Evolutionary conservation across 2,888 invertebrate species (phyloP).

Genomic region (Pristionchus japonicus): DNA sequence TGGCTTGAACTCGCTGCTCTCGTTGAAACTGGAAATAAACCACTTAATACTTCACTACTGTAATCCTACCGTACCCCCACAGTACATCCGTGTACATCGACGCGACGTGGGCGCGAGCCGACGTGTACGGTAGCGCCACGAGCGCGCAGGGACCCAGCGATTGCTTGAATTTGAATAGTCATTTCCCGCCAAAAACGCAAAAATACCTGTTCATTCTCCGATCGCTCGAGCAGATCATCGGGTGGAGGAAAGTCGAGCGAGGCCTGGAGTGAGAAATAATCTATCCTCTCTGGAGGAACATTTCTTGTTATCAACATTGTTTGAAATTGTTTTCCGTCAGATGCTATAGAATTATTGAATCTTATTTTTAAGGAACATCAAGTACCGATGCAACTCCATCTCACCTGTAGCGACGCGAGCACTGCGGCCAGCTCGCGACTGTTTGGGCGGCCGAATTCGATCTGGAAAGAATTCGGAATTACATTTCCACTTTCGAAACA

Average conservation of each 20-base stretch:
- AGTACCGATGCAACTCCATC: neutral
- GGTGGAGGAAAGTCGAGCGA: neutral
- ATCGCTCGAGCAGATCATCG: neutral
- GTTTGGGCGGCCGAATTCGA: neutral
- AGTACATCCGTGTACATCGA: conserved; percentile 35
- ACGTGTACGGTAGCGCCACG: conserved; percentile 3
- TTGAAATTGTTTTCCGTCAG: too few relatives aligned
- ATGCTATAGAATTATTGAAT: too few relatives aligned
- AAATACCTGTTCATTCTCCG: neutral
- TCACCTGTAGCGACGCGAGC: neutral
- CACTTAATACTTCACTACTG: neutral
- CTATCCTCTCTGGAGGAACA: neutral
- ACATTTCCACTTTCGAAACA: neutral
- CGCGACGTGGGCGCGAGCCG: neutral
- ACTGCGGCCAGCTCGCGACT: neutral
- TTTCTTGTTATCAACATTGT: too few relatives aligned
- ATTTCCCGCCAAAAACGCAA: neutral
- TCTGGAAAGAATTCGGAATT: neutral
- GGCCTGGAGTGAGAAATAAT: neutral
- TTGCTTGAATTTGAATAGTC: neutral
- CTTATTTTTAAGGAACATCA: too few relatives aligned
- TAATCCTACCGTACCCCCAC: neutral
- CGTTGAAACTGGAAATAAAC: neutral
- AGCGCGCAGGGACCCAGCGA: neutral
- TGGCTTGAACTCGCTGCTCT: neutral